Percentiles rank a stretch among this genome's conserved stretches.
Conservation (phyloP, 2,888 invertebrate genomes). For the Lepidocyrtoides sp. region DNA sequence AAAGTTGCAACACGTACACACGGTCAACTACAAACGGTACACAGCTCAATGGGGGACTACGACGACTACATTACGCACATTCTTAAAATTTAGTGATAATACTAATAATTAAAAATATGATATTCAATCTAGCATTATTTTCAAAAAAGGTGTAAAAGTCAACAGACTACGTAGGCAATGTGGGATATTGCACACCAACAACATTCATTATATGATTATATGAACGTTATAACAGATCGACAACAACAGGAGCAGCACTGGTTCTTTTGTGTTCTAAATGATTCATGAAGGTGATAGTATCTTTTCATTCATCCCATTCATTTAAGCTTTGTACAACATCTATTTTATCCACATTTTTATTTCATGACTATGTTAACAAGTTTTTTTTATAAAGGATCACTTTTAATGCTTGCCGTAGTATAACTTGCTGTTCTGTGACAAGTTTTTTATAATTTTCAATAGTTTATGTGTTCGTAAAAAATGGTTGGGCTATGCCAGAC, state of each 20-base stretch:
- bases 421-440: conserved; percentile 8
- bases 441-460: background rate
- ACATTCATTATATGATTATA: background rate
- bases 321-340: background rate
- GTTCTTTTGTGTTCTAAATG: conserved; percentile 30
- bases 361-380: background rate
- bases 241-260: background rate
- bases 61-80: too few relatives aligned
- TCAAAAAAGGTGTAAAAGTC: conserved; percentile 10
- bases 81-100: background rate
- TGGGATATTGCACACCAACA: background rate
- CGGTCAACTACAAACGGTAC: background rate
- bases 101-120: background rate
- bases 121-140: background rate
- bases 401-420: background rate
- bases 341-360: background rate
- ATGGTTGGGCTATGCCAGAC: background rate
- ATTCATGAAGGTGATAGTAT: conserved; percentile 52
- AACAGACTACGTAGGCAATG: background rate
- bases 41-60: background rate
- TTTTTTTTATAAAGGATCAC: background rate
- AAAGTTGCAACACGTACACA: background rate
- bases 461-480: background rate
- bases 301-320: conserved; percentile 3
- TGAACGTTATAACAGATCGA: background rate